Conservation (phyloP, 2,888 invertebrate genomes). For the Perizoma affinitatum region DNA sequence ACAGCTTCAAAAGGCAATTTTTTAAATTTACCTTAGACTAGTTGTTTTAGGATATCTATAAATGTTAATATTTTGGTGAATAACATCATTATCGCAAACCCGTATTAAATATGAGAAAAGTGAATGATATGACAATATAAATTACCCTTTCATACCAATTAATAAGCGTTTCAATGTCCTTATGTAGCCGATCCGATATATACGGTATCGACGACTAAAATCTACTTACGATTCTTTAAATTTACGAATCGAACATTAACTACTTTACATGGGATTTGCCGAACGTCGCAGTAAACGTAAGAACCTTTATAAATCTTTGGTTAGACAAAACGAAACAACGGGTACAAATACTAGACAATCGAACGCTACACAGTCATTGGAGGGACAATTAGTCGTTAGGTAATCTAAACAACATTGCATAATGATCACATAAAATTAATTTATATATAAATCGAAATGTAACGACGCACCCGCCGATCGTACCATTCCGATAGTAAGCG, state of each 20-base stretch:
- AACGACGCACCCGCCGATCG: conserved; percentile 68
- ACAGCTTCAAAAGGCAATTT: conserved; percentile 80
- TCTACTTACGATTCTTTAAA: conserved; percentile 77
- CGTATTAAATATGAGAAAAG: conserved; percentile 84
- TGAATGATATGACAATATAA: conserved; percentile 85
- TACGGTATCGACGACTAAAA: conserved; percentile 73
- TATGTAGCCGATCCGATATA: conserved; percentile 77
- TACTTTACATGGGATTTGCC: conserved; percentile 75
- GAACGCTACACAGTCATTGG: conserved; percentile 80
- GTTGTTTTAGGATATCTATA: conserved; percentile 79
- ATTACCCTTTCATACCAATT: conserved; percentile 85
- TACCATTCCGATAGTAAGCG: conserved; percentile 79
- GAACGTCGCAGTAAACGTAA: conserved; percentile 71
- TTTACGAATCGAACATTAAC: conserved; percentile 79
- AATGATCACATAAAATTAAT: conserved; percentile 79
- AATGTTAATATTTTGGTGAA: conserved; percentile 81
- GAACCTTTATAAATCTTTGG: conserved; percentile 77
- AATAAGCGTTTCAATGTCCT: conserved; percentile 85
- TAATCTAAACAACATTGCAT: conserved; percentile 82
- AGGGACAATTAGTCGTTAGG: conserved; percentile 81
- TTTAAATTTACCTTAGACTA: conserved; percentile 80
- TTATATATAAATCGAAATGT: conserved; percentile 69
- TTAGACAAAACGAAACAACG: conserved; percentile 78
- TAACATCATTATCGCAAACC: conserved; percentile 84
- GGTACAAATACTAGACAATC: conserved; percentile 77